Conservation (phyloP, 1,140 invertebrate species). For the Rhizoglyphus robini region DNA sequence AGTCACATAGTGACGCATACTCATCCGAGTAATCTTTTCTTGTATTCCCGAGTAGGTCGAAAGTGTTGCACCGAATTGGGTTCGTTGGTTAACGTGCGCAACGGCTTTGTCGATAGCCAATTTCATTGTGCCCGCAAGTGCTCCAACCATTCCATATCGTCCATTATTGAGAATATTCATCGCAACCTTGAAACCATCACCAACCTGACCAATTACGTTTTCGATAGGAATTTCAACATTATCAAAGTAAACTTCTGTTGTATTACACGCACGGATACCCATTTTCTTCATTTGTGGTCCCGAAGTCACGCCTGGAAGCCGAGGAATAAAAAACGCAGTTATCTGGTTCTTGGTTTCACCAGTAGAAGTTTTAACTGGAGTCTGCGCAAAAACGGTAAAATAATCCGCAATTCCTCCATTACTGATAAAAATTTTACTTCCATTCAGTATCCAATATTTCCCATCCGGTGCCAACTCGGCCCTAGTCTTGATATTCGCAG, state of each 20-base stretch:
- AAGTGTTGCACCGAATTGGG: conserved; percentile 81
- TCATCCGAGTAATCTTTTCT: conserved; percentile 87
- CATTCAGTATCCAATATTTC: conserved; percentile 59
- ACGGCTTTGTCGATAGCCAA: conserved; percentile 72
- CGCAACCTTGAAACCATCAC: conserved; percentile 97
- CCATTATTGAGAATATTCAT: conserved; percentile 99
- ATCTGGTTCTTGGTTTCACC: conserved; percentile 53
- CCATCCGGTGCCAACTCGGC: conserved; percentile 28
- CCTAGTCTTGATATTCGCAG: conserved; percentile 41
- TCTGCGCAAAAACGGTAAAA: conserved; percentile 89
- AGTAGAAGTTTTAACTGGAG: conserved; percentile 37
- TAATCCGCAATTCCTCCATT: conserved; percentile 96
- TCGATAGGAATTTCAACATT: conserved; percentile 86
- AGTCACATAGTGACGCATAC: conserved; percentile 79
- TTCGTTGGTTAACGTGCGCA: conserved; percentile 71
- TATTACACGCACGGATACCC: conserved; percentile 98
- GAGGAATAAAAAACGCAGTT: conserved; percentile 93
- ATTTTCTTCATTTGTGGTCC: conserved; percentile 97
- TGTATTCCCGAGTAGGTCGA: conserved; percentile 77
- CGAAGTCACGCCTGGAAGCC: conserved; percentile 76
- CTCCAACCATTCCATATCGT: conserved; percentile 93
- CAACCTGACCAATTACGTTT: conserved; percentile 83
- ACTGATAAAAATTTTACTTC: conserved; percentile 97
- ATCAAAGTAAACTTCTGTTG: conserved; percentile 90
- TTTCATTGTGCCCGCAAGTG: conserved; percentile 74